These are phyloP conservation scores for Pachycephus smyrnensis DNA, from an alignment of 2,888 invertebrate genomes.

Conservation along the genomic window DNA sequence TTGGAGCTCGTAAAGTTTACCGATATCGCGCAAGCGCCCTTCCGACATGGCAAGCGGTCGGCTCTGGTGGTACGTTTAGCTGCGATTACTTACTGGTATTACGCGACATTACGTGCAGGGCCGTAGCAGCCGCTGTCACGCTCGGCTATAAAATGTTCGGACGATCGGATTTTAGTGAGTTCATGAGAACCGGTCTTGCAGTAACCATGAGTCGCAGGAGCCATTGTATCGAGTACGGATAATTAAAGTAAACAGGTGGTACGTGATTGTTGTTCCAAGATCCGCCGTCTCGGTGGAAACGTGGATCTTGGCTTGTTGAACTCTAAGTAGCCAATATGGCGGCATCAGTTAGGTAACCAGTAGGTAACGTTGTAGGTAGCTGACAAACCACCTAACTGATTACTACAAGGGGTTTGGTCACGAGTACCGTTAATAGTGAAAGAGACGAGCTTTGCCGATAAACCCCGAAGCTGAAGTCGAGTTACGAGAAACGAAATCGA, in stretches of 20 bases:
- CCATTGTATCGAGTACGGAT: neutral
- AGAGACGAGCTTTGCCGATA: neutral
- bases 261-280: neutral
- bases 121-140: conserved; percentile 29
- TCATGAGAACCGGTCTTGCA: neutral
- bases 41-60: conserved; percentile 14
- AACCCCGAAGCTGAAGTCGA: neutral
- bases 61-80: conserved; percentile 23
- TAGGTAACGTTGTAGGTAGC: neutral
- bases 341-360: neutral
- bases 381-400: neutral
- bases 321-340: neutral
- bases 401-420: neutral
- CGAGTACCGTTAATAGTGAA: neutral
- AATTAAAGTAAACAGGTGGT: neutral
- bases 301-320: neutral
- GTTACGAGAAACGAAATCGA: neutral
- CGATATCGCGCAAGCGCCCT: conserved; percentile 30
- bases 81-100: conserved; percentile 38
- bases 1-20: conserved; percentile 36
- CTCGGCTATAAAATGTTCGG: conserved; percentile 31
- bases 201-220: neutral
- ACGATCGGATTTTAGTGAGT: conserved; percentile 15
- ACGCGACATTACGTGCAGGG: conserved; percentile 31
- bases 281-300: neutral